Base-by-base conservation (phyloP, 2,888 invertebrate genomes). In the Periphyllus acericola region DNA sequence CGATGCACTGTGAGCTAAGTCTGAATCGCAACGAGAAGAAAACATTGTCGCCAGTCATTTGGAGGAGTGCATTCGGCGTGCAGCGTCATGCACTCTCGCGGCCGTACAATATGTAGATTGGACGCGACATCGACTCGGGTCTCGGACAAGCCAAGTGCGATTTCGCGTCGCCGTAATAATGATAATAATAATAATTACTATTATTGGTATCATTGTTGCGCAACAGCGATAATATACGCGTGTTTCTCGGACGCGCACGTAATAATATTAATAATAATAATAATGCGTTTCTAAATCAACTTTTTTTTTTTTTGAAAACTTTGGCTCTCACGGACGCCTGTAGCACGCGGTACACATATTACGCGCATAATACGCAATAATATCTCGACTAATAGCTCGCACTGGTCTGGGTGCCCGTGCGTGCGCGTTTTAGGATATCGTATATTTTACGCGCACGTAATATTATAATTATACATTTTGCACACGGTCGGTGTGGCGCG, bases 251-350 rank as follows among this genome's bases (percentile, higher is more conserved):
- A 36, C 40, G n/a, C 60, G n/a, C 60, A 52, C 72, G 82, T 81
- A 81, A n/a, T n/a, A n/a, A n/a, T n/a, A n/a, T n/a, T n/a, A n/a
- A 80, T 66, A 66, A 66, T n/a, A n/a, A 80, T 66, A 66, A n/a
- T 21, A n/a, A 71, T 46, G 32, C 82, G 52, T 82, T 82, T 82
- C 82, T 82, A 82, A 82, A 82, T 82, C 52, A 72, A 82, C 82
- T 72, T 82, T 82, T 46, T 36, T 46, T 72, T 82, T 82, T 46
- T 36, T 46, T 82, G 34, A 71, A 82, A 71, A 82, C 71, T 32
- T 82, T 71, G 46, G 71, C 82, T 80, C 66, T 80, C 80, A 29
- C 40, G 36, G 46, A 46, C 14, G 14, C 46, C 66, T 66, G 52
- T 9, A 14, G 34, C 14, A 8, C 36, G 1, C n/a, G 79, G 6